A percentile compares a stretch with the other conserved stretches of the same genome.
phyloP scores from a whole-genome alignment of 2,113 vertebrate genomes.

The Gasterosteus nipponicus region DNA sequence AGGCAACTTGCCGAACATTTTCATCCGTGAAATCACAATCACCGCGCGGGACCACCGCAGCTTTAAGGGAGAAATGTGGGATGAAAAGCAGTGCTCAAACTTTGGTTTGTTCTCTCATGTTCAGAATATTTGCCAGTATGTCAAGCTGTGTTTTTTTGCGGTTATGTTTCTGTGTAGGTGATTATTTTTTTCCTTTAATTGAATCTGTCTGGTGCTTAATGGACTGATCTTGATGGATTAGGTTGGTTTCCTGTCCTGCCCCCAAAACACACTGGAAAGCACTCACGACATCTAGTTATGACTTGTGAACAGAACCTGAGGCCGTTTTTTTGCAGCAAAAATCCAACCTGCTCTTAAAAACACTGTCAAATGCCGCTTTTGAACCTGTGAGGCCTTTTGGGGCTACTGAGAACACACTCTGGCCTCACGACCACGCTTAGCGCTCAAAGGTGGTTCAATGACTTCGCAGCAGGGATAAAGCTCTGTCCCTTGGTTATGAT shows the following conservation, averaged over 20 bases:
- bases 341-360: slow-evolving; percentile 48
- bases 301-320: slow-evolving; percentile 48
- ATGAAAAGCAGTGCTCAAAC: slow-evolving; percentile 21
- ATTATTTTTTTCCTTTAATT: slow-evolving; percentile 73
- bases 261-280: slow-evolving; percentile 22
- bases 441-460: slow-evolving; percentile 17
- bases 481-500: slow-evolving; percentile 5
- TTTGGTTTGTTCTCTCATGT: slow-evolving; percentile 28
- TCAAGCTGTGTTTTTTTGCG: slow-evolving; percentile 45
- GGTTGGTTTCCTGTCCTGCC: slow-evolving; percentile 58
- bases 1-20: slow-evolving; percentile 34
- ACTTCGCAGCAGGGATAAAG: neutral
- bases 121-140: slow-evolving; percentile 44
- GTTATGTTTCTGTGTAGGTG: slow-evolving; percentile 46
- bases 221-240: slow-evolving; percentile 69
- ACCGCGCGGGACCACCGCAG: neutral
- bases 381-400: slow-evolving; percentile 22
- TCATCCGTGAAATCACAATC: slow-evolving; percentile 60
- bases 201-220: slow-evolving; percentile 75
- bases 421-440: slow-evolving; percentile 7
- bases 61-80: slow-evolving; percentile 13
- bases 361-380: slow-evolving; percentile 29
- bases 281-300: slow-evolving; percentile 35
- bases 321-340: slow-evolving; percentile 37
- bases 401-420: slow-evolving; percentile 34